Evolutionary conservation across 2,797 vertebrate genomes (phyloP).

Genomic region (Bradypus variegatus): DNA sequence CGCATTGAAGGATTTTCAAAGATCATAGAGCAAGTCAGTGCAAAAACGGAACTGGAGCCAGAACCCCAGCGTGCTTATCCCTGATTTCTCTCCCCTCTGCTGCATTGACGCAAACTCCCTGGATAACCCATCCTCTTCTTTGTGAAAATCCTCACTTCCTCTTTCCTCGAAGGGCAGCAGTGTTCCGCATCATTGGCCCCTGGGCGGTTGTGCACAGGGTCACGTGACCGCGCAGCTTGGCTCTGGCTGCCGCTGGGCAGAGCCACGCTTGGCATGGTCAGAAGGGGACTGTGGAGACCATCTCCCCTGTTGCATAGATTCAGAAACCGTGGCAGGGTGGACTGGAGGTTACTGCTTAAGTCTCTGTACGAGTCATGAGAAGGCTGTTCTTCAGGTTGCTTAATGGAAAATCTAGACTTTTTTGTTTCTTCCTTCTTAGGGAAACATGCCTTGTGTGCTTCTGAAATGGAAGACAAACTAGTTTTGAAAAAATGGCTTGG

Average conservation of each 20-base stretch:
- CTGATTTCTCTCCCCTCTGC: not conserved
- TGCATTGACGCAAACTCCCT: not conserved
- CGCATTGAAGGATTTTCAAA: not conserved
- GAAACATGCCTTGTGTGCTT: conserved; percentile 9
- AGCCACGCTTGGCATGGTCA: no score
- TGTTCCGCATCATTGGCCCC: not conserved
- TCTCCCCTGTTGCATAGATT: not conserved
- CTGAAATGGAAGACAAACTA: conserved; percentile 32
- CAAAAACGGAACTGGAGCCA: not conserved
- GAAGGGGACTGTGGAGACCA: not conserved
- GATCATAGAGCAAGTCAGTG: not conserved
- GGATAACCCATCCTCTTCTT: not conserved
- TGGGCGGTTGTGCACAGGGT: not conserved
- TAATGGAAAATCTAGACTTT: not conserved
- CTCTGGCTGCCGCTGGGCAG: not conserved
- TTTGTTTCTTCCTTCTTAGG: not conserved
- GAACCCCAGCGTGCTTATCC: not conserved
- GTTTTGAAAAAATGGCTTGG: not conserved
- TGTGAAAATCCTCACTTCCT: not conserved
- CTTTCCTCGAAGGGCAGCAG: not conserved
- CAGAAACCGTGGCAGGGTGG: not conserved
- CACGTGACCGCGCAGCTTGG: no score
- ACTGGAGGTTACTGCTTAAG: not conserved
- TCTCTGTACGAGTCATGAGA: not conserved
- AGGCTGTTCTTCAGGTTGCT: not conserved